Percentiles rank a stretch among this genome's conserved stretches.
phyloP scores from a whole-genome alignment of 2,113 vertebrate species.

The Copsychus sechellarum region DNA sequence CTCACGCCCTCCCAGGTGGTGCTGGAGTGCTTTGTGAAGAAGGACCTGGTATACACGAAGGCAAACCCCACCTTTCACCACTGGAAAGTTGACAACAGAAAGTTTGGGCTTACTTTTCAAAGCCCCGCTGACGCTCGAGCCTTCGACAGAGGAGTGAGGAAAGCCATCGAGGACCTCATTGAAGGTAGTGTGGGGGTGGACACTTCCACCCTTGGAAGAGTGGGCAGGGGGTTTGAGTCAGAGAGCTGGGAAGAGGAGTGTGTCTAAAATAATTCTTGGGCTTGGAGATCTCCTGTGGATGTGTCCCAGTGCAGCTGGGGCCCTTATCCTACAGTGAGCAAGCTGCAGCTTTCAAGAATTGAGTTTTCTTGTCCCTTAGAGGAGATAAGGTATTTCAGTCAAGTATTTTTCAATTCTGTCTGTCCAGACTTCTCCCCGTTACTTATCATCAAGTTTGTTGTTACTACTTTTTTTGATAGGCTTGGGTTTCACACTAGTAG shows the following conservation, averaged over 20 bases:
- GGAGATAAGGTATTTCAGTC: neutral
- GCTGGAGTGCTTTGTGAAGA: constrained; percentile 94
- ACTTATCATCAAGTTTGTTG: neutral
- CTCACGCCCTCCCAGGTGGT: constrained; percentile 83
- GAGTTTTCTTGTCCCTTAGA: neutral
- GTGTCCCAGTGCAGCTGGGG: neutral
- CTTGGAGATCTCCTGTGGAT: rapidly evolving
- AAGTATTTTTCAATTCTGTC: neutral
- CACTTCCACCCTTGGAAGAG: neutral
- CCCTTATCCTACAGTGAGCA: neutral
- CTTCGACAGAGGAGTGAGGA: constrained; percentile 96
- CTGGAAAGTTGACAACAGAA: constrained; percentile 95
- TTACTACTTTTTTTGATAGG: neutral
- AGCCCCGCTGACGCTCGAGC: constrained; percentile 96
- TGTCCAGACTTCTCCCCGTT: neutral
- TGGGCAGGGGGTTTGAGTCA: neutral
- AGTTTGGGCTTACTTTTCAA: constrained; percentile 95
- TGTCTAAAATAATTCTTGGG: neutral
- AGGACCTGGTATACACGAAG: constrained; percentile 96
- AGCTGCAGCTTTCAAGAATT: neutral
- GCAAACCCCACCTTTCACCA: constrained; percentile 99
- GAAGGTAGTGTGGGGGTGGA: constrained; percentile 82
- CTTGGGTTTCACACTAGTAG: neutral
- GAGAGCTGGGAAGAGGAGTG: neutral
- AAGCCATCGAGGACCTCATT: constrained; percentile 96